Evolutionary conservation across 2,113 vertebrate genomes (phyloP).

Genomic region (Atrichornis clamosus): DNA sequence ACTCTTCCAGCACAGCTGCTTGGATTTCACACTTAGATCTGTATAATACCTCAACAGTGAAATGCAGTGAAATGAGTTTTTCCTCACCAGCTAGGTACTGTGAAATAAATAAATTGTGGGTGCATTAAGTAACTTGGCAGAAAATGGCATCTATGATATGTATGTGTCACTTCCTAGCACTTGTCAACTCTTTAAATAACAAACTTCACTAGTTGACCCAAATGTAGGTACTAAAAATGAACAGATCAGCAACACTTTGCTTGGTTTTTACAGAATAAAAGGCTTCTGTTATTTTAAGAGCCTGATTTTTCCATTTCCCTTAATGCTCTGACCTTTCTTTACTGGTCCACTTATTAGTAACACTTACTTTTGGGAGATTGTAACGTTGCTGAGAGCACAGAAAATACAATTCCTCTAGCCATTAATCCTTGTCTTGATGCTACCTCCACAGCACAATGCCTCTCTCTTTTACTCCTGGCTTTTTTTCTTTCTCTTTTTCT

Average conservation of each 20-base stretch:
- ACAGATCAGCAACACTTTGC: background rate
- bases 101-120: background rate
- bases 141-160: background rate
- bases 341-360: slow-evolving; percentile 18
- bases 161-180: background rate
- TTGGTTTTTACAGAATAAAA: slow-evolving; percentile 16
- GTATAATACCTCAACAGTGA: rapidly evolving
- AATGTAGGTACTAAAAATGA: background rate
- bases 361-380: slow-evolving; percentile 50
- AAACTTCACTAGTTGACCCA: background rate
- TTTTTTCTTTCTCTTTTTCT: background rate
- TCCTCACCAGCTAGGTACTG: background rate
- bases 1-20: background rate
- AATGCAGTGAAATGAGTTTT: background rate
- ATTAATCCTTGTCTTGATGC: slow-evolving; percentile 73
- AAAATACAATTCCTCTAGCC: slow-evolving; percentile 57
- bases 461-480: slow-evolving; percentile 50
- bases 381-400: slow-evolving; percentile 42
- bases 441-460: slow-evolving; percentile 60
- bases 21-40: background rate
- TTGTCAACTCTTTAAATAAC: background rate
- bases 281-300: background rate
- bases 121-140: background rate
- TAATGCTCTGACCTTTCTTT: background rate
- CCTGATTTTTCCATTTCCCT: slow-evolving; percentile 12